Conservation (phyloP, 2,797 vertebrate genomes). For the Melanogrammus aeglefinus region DNA sequence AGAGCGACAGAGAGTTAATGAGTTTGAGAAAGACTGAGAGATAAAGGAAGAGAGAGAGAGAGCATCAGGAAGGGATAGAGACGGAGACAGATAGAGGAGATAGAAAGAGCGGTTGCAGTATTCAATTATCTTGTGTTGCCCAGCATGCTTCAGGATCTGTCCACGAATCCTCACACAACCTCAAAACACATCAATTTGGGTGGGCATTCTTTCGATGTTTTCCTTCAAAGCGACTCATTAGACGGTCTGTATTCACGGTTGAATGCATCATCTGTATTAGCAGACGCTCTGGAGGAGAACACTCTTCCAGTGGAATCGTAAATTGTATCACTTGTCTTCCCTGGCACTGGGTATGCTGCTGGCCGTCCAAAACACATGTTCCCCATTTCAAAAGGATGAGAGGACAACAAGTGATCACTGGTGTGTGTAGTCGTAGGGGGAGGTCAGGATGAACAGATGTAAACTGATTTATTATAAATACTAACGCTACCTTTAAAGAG, state of each 20-base stretch:
- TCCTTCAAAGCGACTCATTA: neutral
- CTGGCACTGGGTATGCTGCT: neutral
- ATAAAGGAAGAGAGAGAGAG: neutral
- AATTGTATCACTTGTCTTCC: neutral
- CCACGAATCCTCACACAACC: neutral
- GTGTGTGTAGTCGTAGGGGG: neutral
- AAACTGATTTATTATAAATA: neutral
- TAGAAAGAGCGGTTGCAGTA: neutral
- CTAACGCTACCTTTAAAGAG: neutral
- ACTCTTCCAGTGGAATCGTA: neutral
- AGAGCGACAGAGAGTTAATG: neutral
- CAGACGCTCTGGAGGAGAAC: neutral
- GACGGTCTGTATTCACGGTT: neutral
- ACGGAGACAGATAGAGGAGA: neutral
- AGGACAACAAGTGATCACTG: neutral
- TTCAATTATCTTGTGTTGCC: neutral
- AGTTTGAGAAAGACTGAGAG: neutral
- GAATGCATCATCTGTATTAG: neutral
- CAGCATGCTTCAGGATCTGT: neutral
- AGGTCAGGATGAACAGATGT: neutral
- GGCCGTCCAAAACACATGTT: neutral
- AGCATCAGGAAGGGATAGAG: neutral
- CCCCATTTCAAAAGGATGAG: neutral
- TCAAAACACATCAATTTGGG: neutral
- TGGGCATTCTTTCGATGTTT: neutral